Conservation (phyloP, 2,888 invertebrate genomes). For the Drosophila barbarae region DNA sequence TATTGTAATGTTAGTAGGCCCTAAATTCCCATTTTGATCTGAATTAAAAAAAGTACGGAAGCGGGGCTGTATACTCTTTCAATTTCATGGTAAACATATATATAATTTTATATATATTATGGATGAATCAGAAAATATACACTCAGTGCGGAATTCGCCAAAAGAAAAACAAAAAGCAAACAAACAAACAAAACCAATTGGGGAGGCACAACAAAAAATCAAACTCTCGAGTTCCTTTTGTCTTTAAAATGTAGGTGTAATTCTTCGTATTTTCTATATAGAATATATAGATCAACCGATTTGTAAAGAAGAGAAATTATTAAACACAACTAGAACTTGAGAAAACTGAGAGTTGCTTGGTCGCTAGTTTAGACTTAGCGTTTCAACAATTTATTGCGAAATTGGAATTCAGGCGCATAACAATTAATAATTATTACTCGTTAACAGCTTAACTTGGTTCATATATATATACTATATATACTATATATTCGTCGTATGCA, state of each 20-base stretch:
- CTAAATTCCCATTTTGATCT: not conserved
- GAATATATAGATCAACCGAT: not conserved
- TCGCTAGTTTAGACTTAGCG: constrained; percentile 6
- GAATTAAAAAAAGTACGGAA: not conserved
- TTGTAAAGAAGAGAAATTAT: not conserved
- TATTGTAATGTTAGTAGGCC: too few relatives aligned
- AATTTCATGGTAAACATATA: too few relatives aligned
- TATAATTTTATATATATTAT: not conserved
- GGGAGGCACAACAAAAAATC: not conserved
- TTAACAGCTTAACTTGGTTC: constrained; percentile 35
- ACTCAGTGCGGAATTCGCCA: not conserved
- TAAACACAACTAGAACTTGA: not conserved
- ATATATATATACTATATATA: not conserved
- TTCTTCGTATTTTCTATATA: not conserved
- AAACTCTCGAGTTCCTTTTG: constrained; percentile 1
- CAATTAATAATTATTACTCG: constrained; percentile 41
- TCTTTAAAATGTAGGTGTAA: not conserved
- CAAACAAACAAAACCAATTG: not conserved
- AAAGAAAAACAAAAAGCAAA: not conserved
- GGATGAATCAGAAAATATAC: constrained; percentile 5
- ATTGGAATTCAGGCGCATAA: constrained; percentile 30
- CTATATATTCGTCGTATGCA: constrained; percentile 20
- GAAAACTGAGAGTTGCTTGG: not conserved
- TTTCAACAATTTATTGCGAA: constrained; percentile 33
- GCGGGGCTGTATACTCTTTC: not conserved